phyloP scores from a whole-genome alignment of 2,113 vertebrate genomes.

The Apeltes quadracus region DNA sequence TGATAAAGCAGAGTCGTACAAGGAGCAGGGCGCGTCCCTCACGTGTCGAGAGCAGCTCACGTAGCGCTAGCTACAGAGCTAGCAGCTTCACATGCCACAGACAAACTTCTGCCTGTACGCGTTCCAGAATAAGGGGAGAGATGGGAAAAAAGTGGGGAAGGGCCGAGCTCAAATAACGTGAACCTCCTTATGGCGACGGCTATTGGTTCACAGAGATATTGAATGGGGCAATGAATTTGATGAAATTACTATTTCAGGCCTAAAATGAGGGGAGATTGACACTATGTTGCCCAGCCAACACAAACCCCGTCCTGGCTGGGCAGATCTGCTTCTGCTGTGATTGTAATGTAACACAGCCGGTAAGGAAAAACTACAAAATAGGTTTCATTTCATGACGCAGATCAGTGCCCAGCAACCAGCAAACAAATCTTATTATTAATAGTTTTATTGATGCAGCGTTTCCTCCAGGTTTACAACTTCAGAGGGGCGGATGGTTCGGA shows the following conservation, averaged over 20 bases:
- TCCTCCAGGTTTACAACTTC: too few species aligned
- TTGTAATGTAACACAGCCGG: too few species aligned
- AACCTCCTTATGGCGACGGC: too few species aligned
- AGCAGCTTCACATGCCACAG: conserved; percentile 25
- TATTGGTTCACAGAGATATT: background rate
- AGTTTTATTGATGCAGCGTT: too few species aligned
- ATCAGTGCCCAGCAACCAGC: background rate
- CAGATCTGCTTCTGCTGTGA: too few species aligned
- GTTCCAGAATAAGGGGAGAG: conserved; percentile 8
- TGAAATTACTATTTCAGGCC: background rate
- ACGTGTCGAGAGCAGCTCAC: conserved; percentile 45
- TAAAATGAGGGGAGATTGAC: too few species aligned
- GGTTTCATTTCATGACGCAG: background rate
- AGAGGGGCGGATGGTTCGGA: too few species aligned
- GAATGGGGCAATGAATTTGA: background rate
- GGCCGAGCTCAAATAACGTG: too few species aligned
- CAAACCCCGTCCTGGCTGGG: background rate
- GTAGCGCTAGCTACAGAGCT: conserved; percentile 29
- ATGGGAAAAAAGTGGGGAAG: too few species aligned
- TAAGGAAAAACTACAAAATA: too few species aligned
- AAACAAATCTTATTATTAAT: too few species aligned
- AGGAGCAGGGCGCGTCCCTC: conserved; percentile 51
- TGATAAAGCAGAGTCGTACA: conserved; percentile 58
- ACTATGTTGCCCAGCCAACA: background rate
- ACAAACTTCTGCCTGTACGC: conserved; percentile 15